These are phyloP conservation scores for Dermolepida albohirtum DNA, from an alignment of 2,888 invertebrate species.

Conservation along the genomic window DNA sequence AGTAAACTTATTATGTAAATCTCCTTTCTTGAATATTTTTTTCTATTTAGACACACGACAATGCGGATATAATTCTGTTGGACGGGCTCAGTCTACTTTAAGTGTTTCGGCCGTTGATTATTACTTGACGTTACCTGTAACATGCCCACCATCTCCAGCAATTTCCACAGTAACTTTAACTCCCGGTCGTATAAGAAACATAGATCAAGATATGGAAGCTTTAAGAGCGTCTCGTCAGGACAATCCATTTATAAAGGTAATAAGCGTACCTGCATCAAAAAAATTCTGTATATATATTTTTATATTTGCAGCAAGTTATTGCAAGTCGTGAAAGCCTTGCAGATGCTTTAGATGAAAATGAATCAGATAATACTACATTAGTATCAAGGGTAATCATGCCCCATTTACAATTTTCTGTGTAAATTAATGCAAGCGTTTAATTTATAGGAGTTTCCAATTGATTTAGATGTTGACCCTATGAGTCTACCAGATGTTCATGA, in stretches of 20 bases:
- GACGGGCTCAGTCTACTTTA: slow-evolving; percentile 61
- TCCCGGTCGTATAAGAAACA: slow-evolving; percentile 80
- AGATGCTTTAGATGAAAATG: slow-evolving; percentile 78
- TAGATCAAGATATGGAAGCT: slow-evolving; percentile 88
- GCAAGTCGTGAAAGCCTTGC: slow-evolving; percentile 84
- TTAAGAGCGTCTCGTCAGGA: slow-evolving; percentile 84
- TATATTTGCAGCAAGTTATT: slow-evolving; percentile 74
- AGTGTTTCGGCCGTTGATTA: slow-evolving; percentile 64
- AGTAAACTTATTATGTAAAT: not conserved
- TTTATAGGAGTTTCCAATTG: slow-evolving; percentile 66
- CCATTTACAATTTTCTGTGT: not conserved
- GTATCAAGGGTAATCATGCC: slow-evolving; percentile 77
- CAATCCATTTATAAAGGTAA: slow-evolving; percentile 84
- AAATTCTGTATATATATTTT: slow-evolving; percentile 32
- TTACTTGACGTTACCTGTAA: slow-evolving; percentile 61
- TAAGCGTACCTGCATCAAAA: not conserved
- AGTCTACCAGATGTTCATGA: slow-evolving; percentile 84
- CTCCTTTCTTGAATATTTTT: not conserved
- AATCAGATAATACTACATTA: slow-evolving; percentile 80
- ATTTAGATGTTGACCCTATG: slow-evolving; percentile 76
- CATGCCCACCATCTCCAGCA: slow-evolving; percentile 67
- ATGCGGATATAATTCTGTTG: slow-evolving; percentile 55
- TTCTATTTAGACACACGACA: slow-evolving; percentile 43
- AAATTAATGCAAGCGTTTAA: slow-evolving; percentile 42
- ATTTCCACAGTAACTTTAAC: slow-evolving; percentile 76